Percentiles rank a stretch among this genome's conserved stretches.
phyloP scores from a whole-genome alignment of 2,888 invertebrate species.

The Macrostomum cliftonense region DNA sequence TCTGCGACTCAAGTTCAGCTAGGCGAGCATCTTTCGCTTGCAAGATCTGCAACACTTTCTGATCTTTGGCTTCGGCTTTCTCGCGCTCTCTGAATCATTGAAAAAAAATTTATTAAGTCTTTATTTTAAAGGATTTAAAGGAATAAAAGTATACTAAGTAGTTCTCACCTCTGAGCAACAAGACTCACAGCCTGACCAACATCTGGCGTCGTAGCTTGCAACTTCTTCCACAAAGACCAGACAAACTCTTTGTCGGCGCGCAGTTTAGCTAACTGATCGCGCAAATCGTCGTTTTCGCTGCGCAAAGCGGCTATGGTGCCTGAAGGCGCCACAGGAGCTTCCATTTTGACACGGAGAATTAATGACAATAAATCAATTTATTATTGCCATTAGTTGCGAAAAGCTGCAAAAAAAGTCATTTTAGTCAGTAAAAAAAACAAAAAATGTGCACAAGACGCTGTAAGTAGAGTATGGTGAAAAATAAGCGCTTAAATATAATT shows the following conservation, averaged over 20 bases:
- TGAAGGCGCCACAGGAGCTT: too few species aligned
- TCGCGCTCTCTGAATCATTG: slow-evolving; percentile 27
- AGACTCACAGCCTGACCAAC: slow-evolving; percentile 32
- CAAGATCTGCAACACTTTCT: slow-evolving; percentile 30
- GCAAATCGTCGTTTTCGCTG: too few species aligned
- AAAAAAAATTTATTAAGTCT: background rate
- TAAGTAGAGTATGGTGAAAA: too few species aligned
- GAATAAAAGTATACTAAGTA: background rate
- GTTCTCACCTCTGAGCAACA: slow-evolving; percentile 29
- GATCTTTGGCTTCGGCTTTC: slow-evolving; percentile 31
- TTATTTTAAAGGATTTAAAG: background rate
- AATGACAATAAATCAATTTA: too few species aligned
- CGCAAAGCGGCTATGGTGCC: too few species aligned
- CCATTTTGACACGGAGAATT: too few species aligned
- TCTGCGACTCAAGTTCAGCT: slow-evolving; percentile 21
- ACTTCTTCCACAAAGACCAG: slow-evolving; percentile 36
- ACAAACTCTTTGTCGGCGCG: slow-evolving; percentile 38
- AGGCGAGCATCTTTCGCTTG: slow-evolving; percentile 31
- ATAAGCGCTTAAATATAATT: too few species aligned
- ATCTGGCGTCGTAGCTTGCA: slow-evolving; percentile 35
- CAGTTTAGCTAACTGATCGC: background rate
- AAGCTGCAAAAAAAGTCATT: too few species aligned
- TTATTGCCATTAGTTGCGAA: too few species aligned
- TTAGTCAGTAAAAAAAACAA: too few species aligned
- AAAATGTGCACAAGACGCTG: too few species aligned